phyloP scores from a whole-genome alignment of 2,888 invertebrate genomes.

The Osedax frankpressi region DNA sequence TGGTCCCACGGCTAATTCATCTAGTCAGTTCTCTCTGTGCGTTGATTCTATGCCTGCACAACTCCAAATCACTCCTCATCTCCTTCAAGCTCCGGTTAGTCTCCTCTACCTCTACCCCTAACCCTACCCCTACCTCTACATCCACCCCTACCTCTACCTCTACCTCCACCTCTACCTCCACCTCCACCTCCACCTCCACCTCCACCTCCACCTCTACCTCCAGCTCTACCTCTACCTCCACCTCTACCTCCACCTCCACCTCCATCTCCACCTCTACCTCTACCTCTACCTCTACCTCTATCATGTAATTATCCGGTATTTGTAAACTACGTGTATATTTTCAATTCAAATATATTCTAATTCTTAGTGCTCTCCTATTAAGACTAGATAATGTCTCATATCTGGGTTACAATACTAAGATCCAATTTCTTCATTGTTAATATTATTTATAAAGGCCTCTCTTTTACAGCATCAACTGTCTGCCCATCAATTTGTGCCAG shows the following conservation, averaged over 20 bases:
- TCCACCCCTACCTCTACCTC: not conserved
- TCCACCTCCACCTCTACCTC: not conserved
- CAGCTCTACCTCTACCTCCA: not conserved
- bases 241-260: not conserved
- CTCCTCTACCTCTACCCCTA: too few species aligned
- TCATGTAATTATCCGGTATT: too few species aligned
- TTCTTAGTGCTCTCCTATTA: too few species aligned
- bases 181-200: not conserved
- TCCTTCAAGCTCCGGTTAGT: not conserved
- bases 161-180: not conserved
- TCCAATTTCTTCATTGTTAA: too few species aligned
- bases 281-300: not conserved
- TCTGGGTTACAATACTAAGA: not conserved
- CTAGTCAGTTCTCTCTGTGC: not conserved
- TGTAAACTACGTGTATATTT: too few species aligned
- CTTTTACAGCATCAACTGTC: conserved; percentile 28
- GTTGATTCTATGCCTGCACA: not conserved
- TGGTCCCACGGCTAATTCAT: not conserved
- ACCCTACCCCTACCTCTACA: not conserved
- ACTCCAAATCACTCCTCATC: not conserved
- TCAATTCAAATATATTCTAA: too few species aligned
- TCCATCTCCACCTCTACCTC: not conserved
- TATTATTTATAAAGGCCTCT: conserved; percentile 4
- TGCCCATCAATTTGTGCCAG: conserved; percentile 73
- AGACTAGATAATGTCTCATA: too few species aligned